Evolutionary conservation across 1,140 invertebrate genomes (phyloP).

Genomic region (Lepidurus packardi): DNA sequence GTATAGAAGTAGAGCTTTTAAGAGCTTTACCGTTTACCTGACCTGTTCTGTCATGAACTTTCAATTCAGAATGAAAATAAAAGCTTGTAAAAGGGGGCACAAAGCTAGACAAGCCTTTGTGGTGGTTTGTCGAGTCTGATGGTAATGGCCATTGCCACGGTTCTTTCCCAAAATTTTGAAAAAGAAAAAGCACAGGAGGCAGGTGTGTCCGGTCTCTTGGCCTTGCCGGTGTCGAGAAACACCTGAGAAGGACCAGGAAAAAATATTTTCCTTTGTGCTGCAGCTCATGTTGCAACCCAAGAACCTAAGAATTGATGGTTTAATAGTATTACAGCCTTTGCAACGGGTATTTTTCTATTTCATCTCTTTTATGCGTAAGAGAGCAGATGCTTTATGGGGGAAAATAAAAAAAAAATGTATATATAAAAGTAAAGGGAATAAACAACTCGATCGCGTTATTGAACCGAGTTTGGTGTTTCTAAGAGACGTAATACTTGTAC

Average conservation of each 20-base stretch:
- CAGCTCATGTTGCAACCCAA: background rate
- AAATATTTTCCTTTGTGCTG: background rate
- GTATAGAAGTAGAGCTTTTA: background rate
- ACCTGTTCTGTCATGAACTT: background rate
- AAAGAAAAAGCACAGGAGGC: background rate
- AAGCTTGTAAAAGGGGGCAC: background rate
- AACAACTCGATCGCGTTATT: background rate
- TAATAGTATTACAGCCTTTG: background rate
- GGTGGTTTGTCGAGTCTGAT: background rate
- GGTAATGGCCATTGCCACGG: background rate
- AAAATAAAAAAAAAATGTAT: too few species aligned
- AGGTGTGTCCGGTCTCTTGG: conserved; percentile 14
- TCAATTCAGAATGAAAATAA: background rate
- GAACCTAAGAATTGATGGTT: conserved; percentile 19
- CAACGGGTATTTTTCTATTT: background rate
- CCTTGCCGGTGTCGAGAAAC: background rate
- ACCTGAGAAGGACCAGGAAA: background rate
- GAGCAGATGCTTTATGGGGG: too few species aligned
- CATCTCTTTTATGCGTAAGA: background rate
- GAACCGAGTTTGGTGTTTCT: background rate
- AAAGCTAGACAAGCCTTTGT: background rate
- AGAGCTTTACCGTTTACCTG: background rate
- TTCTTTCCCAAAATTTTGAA: background rate
- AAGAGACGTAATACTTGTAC: too few species aligned
- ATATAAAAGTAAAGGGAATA: too few species aligned